Conservation (phyloP, 30 jellyfish, hydroid and myxozoan species). For the Turritopsis dohrnii region DNA sequence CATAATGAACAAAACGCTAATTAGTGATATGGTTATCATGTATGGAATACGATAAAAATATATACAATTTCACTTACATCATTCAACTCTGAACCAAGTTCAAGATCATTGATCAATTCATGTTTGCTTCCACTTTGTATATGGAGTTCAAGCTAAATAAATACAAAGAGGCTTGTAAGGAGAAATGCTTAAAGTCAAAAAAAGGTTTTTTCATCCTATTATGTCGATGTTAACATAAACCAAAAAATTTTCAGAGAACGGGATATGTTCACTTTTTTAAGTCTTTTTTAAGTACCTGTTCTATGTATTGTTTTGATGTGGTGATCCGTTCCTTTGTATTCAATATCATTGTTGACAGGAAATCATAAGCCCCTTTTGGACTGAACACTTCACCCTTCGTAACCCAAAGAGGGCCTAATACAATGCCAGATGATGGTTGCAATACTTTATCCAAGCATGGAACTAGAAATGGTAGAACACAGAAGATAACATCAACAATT, state of each 20-base stretch:
- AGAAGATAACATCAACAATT: background rate
- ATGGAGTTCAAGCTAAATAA: background rate
- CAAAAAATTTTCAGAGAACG: background rate
- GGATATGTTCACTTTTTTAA: too few relatives aligned
- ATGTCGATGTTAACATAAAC: too few relatives aligned
- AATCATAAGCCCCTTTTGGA: slow-evolving; percentile 68
- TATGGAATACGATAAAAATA: background rate
- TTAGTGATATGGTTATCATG: too few relatives aligned
- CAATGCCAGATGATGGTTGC: slow-evolving; percentile 39
- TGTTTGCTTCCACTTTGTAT: background rate
- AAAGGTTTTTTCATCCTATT: background rate
- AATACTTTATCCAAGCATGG: slow-evolving; percentile 43
- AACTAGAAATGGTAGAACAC: slow-evolving; percentile 31
- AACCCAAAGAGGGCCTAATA: slow-evolving; percentile 85
- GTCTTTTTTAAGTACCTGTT: slow-evolving; percentile 3
- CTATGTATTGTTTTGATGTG: slow-evolving; percentile 2
- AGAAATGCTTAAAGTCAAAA: background rate
- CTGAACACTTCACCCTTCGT: slow-evolving; percentile 75
- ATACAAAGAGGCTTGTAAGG: background rate
- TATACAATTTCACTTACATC: slow-evolving; percentile 11
- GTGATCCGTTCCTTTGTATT: slow-evolving; percentile 27
- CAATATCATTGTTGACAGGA: slow-evolving; percentile 22
- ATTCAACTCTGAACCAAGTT: background rate
- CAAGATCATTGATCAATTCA: background rate
- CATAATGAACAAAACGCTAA: too few relatives aligned